These are phyloP conservation scores for Junonia oenone DNA, from an alignment of 2,888 invertebrate species.

Conservation along the genomic window DNA sequence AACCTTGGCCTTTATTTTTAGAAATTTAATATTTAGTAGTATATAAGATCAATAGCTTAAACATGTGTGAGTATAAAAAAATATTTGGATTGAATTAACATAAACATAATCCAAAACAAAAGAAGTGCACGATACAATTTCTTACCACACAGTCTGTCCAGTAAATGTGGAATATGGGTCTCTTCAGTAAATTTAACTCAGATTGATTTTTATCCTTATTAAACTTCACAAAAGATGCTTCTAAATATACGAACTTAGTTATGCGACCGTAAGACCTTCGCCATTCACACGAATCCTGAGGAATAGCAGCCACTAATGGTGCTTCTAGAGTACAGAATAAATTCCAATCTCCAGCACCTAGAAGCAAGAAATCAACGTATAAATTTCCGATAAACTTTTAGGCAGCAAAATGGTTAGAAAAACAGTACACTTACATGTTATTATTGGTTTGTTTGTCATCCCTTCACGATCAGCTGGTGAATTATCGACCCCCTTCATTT, in stretches of 20 bases:
- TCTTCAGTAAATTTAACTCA: constrained; percentile 89
- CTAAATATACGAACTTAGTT: constrained; percentile 89
- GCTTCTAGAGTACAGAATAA: constrained; percentile 91
- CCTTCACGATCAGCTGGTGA: constrained; percentile 69
- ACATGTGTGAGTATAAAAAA: too few relatives aligned
- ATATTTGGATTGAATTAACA: too few relatives aligned
- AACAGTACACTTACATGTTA: constrained; percentile 83
- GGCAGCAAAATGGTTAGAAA: neutral
- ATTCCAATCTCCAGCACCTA: constrained; percentile 91
- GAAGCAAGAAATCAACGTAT: constrained; percentile 10
- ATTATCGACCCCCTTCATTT: constrained; percentile 81
- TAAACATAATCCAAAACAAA: neutral
- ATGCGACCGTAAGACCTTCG: constrained; percentile 92
- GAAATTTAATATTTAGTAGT: too few relatives aligned
- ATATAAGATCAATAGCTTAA: too few relatives aligned
- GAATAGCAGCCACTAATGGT: constrained; percentile 87
- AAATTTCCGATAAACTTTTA: neutral
- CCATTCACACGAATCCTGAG: constrained; percentile 95
- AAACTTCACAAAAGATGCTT: constrained; percentile 89
- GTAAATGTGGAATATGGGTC: constrained; percentile 95
- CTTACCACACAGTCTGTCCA: constrained; percentile 96
- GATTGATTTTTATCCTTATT: constrained; percentile 86
- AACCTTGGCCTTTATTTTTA: too few relatives aligned
- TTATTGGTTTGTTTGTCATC: constrained; percentile 85
- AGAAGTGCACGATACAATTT: constrained; percentile 28